Percentiles rank a stretch among this genome's conserved stretches.
These are phyloP conservation scores for Silurus lanzhouensis DNA, from an alignment of 2,797 vertebrate genomes.

Conservation along the genomic window DNA sequence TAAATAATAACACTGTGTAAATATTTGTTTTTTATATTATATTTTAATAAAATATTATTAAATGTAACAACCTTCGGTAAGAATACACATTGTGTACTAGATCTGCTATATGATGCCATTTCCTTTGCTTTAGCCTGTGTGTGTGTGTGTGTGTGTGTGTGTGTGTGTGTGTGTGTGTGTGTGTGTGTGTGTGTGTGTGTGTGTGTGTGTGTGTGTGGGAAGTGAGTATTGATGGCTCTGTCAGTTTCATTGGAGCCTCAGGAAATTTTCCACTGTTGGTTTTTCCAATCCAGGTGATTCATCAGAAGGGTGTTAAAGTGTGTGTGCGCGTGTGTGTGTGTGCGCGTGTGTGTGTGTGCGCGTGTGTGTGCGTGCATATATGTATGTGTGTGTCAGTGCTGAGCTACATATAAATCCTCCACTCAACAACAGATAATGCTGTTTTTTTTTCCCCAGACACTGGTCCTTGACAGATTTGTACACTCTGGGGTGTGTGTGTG, in stretches of 20 bases:
- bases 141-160: slow-evolving; percentile 51
- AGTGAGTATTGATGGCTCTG: slow-evolving; percentile 64
- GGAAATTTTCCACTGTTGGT: slow-evolving; percentile 81
- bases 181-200: slow-evolving; percentile 49
- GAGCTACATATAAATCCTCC: slow-evolving; percentile 61
- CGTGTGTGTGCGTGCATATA: slow-evolving; percentile 17
- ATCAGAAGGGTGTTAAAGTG: slow-evolving; percentile 64
- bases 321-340: slow-evolving; percentile 38
- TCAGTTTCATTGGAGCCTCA: slow-evolving; percentile 70
- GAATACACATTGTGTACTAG: slow-evolving; percentile 4
- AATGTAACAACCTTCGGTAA: not conserved
- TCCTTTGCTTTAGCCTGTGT: slow-evolving; percentile 24
- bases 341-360: slow-evolving; percentile 42
- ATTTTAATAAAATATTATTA: not conserved
- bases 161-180: slow-evolving; percentile 42
- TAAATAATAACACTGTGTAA: too few species aligned
- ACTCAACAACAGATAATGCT: slow-evolving; percentile 66
- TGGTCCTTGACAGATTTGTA: not conserved
- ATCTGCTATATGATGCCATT: slow-evolving; percentile 7
- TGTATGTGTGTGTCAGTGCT: slow-evolving; percentile 56
- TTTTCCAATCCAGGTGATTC: slow-evolving; percentile 83
- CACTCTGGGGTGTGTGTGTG: not conserved
- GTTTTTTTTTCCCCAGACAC: slow-evolving; percentile 37
- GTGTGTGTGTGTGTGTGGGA: slow-evolving; percentile 55
- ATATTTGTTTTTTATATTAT: too few species aligned